Conservation (phyloP, 2,888 invertebrate species). For the Formica aserva region DNA sequence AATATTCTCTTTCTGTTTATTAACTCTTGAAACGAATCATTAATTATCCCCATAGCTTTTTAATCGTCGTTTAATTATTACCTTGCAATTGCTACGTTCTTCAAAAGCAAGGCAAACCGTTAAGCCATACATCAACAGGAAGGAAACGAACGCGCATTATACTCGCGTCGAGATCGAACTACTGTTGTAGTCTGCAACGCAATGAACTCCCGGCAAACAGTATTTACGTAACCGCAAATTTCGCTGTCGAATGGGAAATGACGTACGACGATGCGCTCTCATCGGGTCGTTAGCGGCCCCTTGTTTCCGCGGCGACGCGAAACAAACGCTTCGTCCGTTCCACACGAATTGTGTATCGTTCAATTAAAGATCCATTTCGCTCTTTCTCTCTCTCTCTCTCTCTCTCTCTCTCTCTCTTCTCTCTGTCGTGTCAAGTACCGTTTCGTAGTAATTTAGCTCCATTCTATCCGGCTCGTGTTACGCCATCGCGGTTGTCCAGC, state of each 20-base stretch:
- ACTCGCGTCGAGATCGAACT: constrained; percentile 29
- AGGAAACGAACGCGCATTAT: constrained; percentile 24
- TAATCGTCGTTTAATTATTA: neutral
- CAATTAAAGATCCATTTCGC: constrained; percentile 52
- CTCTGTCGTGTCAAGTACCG: constrained; percentile 9
- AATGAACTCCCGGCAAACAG: constrained; percentile 33
- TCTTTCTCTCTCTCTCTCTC: neutral
- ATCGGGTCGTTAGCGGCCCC: constrained; percentile 57
- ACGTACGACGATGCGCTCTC: constrained; percentile 28
- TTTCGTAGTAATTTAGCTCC: constrained; percentile 30
- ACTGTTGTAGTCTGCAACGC: constrained; percentile 17
- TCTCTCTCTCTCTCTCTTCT: neutral
- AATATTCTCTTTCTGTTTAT: neutral
- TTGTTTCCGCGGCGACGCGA: constrained; percentile 53
- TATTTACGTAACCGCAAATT: constrained; percentile 36
- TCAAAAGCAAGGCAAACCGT: neutral
- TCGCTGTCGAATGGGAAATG: constrained; percentile 55
- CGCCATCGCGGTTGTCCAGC: constrained; percentile 10
- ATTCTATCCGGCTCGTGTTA: constrained; percentile 31
- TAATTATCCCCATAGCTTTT: neutral
- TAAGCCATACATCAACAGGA: constrained; percentile 31
- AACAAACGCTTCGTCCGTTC: constrained; percentile 54
- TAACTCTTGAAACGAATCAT: neutral
- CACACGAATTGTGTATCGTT: constrained; percentile 17
- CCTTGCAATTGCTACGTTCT: neutral